Evolutionary conservation across 1,140 invertebrate genomes (phyloP).

Genomic region (Camponotus floridanus): DNA sequence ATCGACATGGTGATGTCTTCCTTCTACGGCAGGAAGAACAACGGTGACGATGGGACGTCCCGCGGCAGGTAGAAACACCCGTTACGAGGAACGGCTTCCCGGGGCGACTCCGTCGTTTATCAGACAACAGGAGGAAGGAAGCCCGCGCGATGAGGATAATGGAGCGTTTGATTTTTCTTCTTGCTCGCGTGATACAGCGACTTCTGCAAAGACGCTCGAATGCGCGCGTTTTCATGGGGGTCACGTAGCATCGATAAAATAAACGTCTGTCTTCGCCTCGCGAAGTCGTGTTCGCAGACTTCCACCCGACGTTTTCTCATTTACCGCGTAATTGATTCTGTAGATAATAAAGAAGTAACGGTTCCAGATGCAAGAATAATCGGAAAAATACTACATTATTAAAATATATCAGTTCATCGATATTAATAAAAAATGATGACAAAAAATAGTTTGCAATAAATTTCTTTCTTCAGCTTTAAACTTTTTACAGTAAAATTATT

Average conservation of each 20-base stretch:
- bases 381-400: neutral
- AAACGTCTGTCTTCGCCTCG: conserved; percentile 38
- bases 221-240: conserved; percentile 41
- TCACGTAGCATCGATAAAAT: conserved; percentile 58
- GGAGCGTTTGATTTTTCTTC: conserved; percentile 44
- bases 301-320: conserved; percentile 4
- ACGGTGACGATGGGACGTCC: conserved; percentile 46
- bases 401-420: neutral
- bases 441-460: neutral
- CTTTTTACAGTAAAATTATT: no score
- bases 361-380: neutral
- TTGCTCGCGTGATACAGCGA: conserved; percentile 32
- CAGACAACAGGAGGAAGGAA: conserved; percentile 49
- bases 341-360: conserved; percentile 23
- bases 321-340: conserved; percentile 21
- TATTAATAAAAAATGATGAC: neutral
- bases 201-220: neutral
- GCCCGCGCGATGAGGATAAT: conserved; percentile 47
- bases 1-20: conserved; percentile 52
- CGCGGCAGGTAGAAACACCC: conserved; percentile 53
- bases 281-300: neutral
- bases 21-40: conserved; percentile 38
- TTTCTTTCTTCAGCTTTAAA: neutral
- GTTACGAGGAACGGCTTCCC: conserved; percentile 54
- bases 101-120: conserved; percentile 51